phyloP scores from a whole-genome alignment of 2,888 invertebrate species.

The Escarpia spicata region DNA sequence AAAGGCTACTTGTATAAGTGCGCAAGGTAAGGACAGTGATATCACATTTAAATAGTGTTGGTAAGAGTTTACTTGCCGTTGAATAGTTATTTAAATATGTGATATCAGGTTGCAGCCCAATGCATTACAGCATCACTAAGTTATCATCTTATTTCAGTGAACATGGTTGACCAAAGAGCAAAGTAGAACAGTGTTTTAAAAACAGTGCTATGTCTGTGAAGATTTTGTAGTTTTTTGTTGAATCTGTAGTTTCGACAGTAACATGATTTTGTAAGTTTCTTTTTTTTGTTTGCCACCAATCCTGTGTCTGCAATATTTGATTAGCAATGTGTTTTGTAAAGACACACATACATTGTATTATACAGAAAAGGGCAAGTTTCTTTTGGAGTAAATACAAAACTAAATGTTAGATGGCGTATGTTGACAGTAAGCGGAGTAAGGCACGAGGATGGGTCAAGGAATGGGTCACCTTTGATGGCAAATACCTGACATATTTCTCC shows the following conservation, averaged over 20 bases:
- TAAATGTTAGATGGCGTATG: background rate
- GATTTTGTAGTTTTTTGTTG: too few species aligned
- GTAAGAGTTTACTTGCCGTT: background rate
- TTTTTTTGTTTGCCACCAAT: too few species aligned
- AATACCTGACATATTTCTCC: slow-evolving; percentile 55
- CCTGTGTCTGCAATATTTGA: too few species aligned
- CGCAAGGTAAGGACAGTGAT: slow-evolving; percentile 51
- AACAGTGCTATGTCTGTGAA: too few species aligned
- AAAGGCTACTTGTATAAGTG: slow-evolving; percentile 57
- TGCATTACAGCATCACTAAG: too few species aligned
- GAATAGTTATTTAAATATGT: background rate
- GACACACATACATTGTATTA: too few species aligned
- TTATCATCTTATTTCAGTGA: too few species aligned
- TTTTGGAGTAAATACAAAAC: background rate
- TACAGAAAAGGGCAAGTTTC: too few species aligned
- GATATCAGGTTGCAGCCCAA: background rate
- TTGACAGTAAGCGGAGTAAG: background rate
- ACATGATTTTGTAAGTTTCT: too few species aligned
- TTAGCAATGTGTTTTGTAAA: background rate
- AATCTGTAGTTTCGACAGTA: too few species aligned
- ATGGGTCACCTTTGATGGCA: slow-evolving; percentile 60
- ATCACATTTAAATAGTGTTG: background rate
- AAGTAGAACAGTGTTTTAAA: too few species aligned
- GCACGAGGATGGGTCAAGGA: slow-evolving; percentile 56
- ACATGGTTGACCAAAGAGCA: too few species aligned